Conservation (phyloP, 2,113 vertebrate species). For the Plectropomus leopardus region DNA sequence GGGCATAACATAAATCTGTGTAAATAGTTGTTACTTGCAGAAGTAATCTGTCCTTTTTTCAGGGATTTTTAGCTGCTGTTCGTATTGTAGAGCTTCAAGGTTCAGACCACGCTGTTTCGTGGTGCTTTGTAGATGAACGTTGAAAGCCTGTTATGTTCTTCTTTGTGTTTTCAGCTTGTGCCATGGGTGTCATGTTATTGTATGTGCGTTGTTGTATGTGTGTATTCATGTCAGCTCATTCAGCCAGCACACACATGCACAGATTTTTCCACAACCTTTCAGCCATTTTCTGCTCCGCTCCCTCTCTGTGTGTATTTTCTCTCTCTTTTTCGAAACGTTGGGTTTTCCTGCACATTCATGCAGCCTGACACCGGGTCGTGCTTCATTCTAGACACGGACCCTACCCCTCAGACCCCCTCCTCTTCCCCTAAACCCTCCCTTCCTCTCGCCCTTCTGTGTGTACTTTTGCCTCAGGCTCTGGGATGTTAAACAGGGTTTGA, state of each 20-base stretch:
- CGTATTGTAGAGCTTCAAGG: slow-evolving; percentile 8
- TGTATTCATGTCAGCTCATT: slow-evolving; percentile 25
- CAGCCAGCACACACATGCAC: slow-evolving; percentile 24
- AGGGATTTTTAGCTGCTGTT: neutral
- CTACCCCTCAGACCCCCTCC: neutral
- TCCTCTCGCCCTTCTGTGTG: slow-evolving; percentile 6
- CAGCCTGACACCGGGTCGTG: slow-evolving; percentile 66
- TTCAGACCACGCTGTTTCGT: neutral
- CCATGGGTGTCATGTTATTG: slow-evolving; percentile 47
- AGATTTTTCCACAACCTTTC: slow-evolving; percentile 31
- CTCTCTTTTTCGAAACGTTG: slow-evolving; percentile 7
- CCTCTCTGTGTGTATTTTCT: slow-evolving; percentile 10
- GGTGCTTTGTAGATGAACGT: slow-evolving; percentile 29
- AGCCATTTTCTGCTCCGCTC: slow-evolving; percentile 17
- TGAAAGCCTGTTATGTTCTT: slow-evolving; percentile 35
- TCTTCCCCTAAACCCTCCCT: neutral
- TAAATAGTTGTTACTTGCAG: neutral
- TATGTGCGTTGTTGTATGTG: slow-evolving; percentile 31
- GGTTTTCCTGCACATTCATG: slow-evolving; percentile 69
- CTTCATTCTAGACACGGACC: slow-evolving; percentile 62
- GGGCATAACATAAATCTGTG: neutral
- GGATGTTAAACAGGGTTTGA: slow-evolving; percentile 4
- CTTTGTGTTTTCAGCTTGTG: slow-evolving; percentile 49
- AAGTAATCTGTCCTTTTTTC: neutral
- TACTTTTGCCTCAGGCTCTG: neutral